Percentiles rank a stretch among this genome's conserved stretches.
phyloP scores from a whole-genome alignment of 2,888 invertebrate genomes.

The Serripes groenlandicus region DNA sequence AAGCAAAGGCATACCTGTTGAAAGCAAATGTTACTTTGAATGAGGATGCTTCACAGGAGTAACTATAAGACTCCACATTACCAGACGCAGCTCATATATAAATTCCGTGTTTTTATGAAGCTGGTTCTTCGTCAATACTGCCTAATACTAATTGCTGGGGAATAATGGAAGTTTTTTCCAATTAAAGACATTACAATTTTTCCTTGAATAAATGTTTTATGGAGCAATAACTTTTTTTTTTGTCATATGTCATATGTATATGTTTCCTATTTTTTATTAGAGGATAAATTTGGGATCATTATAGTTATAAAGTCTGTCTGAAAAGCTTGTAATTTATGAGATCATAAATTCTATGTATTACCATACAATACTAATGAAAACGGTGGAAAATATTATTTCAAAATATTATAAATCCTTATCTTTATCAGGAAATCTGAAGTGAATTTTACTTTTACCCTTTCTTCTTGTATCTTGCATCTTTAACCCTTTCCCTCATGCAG shows the following conservation, averaged over 20 bases:
- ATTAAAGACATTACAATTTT: neutral
- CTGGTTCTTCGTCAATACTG: too few species aligned
- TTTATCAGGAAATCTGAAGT: too few species aligned
- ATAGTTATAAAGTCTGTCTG: constrained; percentile 21
- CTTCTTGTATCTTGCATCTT: neutral
- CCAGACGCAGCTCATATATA: too few species aligned
- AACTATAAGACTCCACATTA: neutral
- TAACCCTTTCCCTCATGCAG: neutral
- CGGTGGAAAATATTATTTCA: too few species aligned
- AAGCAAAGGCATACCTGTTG: too few species aligned
- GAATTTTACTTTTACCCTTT: too few species aligned
- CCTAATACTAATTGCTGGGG: too few species aligned
- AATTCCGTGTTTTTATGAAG: too few species aligned
- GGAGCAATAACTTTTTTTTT: neutral
- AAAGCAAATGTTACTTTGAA: neutral
- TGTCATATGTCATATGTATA: constrained; percentile 3
- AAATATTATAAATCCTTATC: too few species aligned
- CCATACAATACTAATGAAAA: constrained; percentile 20
- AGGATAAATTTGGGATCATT: constrained; percentile 17
- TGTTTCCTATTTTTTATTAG: constrained; percentile 7
- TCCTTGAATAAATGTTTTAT: neutral
- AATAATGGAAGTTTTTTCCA: too few species aligned
- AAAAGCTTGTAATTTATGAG: constrained; percentile 11
- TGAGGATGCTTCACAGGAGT: neutral
- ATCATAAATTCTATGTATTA: constrained; percentile 11